Conservation (phyloP, 2,797 vertebrate species). For the Stomatorhinus walkeri region DNA sequence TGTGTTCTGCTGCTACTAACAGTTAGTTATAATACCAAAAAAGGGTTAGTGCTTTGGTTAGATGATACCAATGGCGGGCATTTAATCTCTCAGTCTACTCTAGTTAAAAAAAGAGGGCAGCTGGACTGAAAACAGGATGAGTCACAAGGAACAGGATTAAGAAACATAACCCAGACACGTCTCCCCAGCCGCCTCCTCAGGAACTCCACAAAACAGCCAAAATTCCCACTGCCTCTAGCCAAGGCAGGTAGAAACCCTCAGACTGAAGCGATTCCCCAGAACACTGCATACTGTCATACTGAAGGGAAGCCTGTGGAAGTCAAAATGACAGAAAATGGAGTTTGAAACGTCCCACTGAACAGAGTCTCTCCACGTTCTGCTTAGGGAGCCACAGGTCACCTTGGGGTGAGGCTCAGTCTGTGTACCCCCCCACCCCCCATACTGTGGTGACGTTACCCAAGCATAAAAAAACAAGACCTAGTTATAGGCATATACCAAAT, state of each 20-base stretch:
- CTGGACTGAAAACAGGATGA: constrained; percentile 1
- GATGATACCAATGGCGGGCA: not conserved
- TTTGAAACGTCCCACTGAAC: not conserved
- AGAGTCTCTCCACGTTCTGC: not conserved
- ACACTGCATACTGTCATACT: not conserved
- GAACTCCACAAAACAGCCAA: constrained; percentile 7
- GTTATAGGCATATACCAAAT: not conserved
- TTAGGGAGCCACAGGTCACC: not conserved
- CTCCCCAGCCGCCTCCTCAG: constrained; percentile 5
- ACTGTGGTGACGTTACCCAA: not conserved
- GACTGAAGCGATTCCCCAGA: not conserved
- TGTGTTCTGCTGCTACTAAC: not conserved
- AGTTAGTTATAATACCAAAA: not conserved
- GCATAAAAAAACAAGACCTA: not conserved
- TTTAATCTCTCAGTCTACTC: not conserved
- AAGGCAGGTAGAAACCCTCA: not conserved
- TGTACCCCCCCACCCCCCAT: too few relatives aligned
- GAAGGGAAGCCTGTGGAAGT: not conserved
- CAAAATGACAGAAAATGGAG: not conserved
- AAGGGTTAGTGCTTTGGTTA: not conserved
- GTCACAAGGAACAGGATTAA: not conserved
- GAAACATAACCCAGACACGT: constrained; percentile 5
- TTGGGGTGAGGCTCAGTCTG: not conserved
- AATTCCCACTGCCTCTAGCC: not conserved
- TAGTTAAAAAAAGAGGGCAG: not conserved